Evolutionary conservation across 2,888 invertebrate species (phyloP).

Genomic region (Craniophora ligustri): DNA sequence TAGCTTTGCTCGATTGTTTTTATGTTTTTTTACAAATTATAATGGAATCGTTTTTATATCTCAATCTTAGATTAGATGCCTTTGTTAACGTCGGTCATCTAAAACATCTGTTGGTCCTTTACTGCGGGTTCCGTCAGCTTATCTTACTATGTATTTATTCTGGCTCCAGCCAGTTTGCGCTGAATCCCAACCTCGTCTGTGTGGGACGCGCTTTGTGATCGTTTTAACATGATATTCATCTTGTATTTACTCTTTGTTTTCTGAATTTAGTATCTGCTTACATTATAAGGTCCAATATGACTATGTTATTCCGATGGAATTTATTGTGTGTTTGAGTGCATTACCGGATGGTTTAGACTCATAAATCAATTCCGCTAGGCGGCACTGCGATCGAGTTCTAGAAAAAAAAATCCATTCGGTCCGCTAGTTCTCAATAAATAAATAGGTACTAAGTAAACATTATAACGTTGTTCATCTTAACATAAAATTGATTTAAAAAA

Average conservation of each 20-base stretch:
- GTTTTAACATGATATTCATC: slow-evolving; percentile 10
- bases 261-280: slow-evolving; percentile 19
- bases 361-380: too few relatives aligned
- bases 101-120: slow-evolving; percentile 9
- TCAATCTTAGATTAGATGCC: too few relatives aligned
- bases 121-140: slow-evolving; percentile 7
- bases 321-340: too few relatives aligned
- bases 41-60: neutral
- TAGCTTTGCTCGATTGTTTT: neutral
- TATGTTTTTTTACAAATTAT: neutral
- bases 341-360: too few relatives aligned
- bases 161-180: slow-evolving; percentile 6
- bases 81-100: neutral
- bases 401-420: too few relatives aligned
- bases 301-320: too few relatives aligned
- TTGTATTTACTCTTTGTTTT: neutral
- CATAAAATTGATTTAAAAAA: too few relatives aligned
- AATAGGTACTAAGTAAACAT: too few relatives aligned
- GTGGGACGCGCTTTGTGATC: slow-evolving; percentile 1
- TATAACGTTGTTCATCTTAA: too few relatives aligned
- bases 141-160: slow-evolving; percentile 3
- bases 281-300: neutral
- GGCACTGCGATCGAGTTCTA: too few relatives aligned
- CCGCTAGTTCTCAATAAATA: too few relatives aligned
- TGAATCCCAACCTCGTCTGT: slow-evolving; percentile 1